phyloP scores from a whole-genome alignment of 2,888 invertebrate species.

The Luperina testacea region DNA sequence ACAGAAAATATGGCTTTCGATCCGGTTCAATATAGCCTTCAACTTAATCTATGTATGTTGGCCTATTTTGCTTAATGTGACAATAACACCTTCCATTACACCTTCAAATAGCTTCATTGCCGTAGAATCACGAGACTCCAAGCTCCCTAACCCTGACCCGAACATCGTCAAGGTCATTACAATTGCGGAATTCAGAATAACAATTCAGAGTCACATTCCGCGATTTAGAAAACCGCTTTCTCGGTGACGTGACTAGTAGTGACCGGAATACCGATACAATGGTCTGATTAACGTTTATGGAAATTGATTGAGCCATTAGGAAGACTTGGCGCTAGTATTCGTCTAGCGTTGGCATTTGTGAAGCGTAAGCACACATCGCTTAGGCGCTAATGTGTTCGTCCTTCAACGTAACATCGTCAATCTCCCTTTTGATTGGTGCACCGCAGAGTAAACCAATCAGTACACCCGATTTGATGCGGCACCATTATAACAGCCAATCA shows the following conservation, averaged over 20 bases:
- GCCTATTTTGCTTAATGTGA: not conserved
- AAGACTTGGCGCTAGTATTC: slow-evolving; percentile 6
- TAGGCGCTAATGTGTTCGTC: slow-evolving; percentile 24
- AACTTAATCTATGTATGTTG: not conserved
- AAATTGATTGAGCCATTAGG: slow-evolving; percentile 30
- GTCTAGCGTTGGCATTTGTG: slow-evolving; percentile 18
- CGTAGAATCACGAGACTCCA: slow-evolving; percentile 26
- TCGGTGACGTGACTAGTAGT: slow-evolving; percentile 37
- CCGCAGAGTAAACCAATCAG: not conserved
- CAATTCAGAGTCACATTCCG: slow-evolving; percentile 42
- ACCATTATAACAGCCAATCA: slow-evolving; percentile 14
- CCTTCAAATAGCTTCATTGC: slow-evolving; percentile 2
- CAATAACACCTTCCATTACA: slow-evolving; percentile 9
- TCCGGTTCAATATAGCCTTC: slow-evolving; percentile 2
- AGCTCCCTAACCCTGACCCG: slow-evolving; percentile 44
- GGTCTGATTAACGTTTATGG: slow-evolving; percentile 26
- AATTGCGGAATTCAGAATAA: slow-evolving; percentile 41
- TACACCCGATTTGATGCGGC: not conserved
- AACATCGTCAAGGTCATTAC: slow-evolving; percentile 40
- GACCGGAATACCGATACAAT: slow-evolving; percentile 44
- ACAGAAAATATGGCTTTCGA: not conserved
- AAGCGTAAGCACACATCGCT: not conserved
- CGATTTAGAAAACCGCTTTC: slow-evolving; percentile 59
- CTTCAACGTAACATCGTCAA: slow-evolving; percentile 21
- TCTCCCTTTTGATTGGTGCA: slow-evolving; percentile 10